Evolutionary conservation across 1,140 invertebrate genomes (phyloP).

Genomic region (Colletes latitarsis): DNA sequence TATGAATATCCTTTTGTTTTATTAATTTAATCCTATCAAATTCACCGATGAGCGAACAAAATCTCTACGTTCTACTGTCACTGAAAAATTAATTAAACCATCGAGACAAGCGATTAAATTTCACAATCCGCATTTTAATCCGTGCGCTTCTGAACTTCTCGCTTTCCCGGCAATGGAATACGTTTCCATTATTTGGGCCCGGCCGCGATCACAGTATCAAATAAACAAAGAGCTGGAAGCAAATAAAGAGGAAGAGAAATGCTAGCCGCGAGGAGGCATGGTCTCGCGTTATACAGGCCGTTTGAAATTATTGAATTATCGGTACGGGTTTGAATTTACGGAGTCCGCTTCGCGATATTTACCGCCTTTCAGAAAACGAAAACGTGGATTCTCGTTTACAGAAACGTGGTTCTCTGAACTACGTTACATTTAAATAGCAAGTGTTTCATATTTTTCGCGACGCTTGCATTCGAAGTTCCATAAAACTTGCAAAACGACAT

Average conservation of each 20-base stretch:
- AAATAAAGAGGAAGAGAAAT: not conserved
- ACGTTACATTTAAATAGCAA: too few species aligned
- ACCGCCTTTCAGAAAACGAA: too few species aligned
- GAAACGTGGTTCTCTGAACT: too few species aligned
- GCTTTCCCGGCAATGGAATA: not conserved
- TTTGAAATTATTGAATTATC: not conserved
- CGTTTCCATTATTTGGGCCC: constrained; percentile 34
- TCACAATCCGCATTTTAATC: constrained; percentile 20
- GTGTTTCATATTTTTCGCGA: too few species aligned
- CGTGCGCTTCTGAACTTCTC: not conserved
- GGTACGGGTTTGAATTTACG: too few species aligned
- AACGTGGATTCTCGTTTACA: too few species aligned
- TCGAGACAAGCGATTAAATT: constrained; percentile 14
- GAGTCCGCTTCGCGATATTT: too few species aligned
- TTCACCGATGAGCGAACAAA: constrained; percentile 17
- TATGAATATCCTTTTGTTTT: not conserved
- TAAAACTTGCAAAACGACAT: too few species aligned
- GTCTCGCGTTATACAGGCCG: not conserved
- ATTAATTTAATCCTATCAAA: constrained; percentile 9
- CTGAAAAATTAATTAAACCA: constrained; percentile 33
- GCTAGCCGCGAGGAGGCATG: not conserved
- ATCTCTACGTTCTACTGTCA: too few species aligned
- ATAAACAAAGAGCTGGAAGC: not conserved
- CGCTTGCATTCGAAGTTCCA: too few species aligned
- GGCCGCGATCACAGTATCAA: not conserved